Conservation (phyloP, 2,797 vertebrate species). For the Pantherophis vulpinus region DNA sequence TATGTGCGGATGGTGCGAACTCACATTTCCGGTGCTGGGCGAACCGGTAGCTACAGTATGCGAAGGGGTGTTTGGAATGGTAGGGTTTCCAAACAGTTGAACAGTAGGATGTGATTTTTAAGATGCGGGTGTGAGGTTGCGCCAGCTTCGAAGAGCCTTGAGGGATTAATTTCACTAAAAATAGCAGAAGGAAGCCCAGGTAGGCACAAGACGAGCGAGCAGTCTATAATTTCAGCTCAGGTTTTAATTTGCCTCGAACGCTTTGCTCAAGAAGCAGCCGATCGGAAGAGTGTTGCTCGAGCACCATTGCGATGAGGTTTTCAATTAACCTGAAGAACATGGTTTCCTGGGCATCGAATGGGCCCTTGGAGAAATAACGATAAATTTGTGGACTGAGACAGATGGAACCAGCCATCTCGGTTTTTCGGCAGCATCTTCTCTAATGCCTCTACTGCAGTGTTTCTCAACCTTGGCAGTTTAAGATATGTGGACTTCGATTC, state of each 20-base stretch:
- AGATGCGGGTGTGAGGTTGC: too few relatives aligned
- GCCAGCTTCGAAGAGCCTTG: too few relatives aligned
- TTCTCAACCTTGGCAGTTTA: not conserved
- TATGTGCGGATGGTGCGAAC: too few relatives aligned
- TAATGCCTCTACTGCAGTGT: not conserved
- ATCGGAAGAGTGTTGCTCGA: not conserved
- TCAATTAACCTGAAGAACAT: constrained; percentile 19
- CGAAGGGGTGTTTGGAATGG: too few relatives aligned
- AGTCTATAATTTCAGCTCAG: not conserved
- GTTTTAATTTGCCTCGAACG: not conserved
- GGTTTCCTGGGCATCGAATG: not conserved
- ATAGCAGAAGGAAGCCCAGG: not conserved
- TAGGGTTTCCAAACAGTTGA: too few relatives aligned
- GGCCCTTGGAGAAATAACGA: not conserved
- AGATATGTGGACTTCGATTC: not conserved
- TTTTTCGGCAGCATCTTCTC: not conserved
- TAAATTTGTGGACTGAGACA: not conserved
- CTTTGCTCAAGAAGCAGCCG: not conserved
- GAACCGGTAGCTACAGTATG: too few relatives aligned
- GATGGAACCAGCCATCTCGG: not conserved
- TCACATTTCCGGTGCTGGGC: too few relatives aligned
- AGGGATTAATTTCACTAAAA: not conserved
- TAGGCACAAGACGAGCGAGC: not conserved
- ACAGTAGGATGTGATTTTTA: not conserved
- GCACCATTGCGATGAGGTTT: not conserved